phyloP scores from a whole-genome alignment of 1,140 invertebrate genomes.

The Trichonephila clavata region DNA sequence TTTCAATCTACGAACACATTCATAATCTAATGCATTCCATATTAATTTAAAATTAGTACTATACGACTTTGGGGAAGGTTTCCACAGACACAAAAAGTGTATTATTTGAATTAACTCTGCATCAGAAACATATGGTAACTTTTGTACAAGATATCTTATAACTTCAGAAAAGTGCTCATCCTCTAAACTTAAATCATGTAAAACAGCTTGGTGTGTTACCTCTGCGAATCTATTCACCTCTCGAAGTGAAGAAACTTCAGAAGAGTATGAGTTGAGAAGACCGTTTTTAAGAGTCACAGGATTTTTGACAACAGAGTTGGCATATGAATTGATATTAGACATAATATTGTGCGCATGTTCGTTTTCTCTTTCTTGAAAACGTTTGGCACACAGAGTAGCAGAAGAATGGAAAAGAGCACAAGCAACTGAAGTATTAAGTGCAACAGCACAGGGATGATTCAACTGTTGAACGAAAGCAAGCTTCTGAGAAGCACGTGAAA shows the following conservation, averaged over 20 bases:
- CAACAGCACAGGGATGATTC: neutral
- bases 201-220: conserved; percentile 20
- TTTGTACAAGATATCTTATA: neutral
- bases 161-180: neutral
- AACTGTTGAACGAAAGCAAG: neutral
- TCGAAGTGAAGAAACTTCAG: neutral
- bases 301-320: conserved; percentile 12
- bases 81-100: conserved; percentile 67
- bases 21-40: conserved; percentile 66
- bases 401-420: neutral
- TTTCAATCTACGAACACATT: conserved; percentile 40
- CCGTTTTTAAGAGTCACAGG: neutral
- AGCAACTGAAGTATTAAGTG: neutral
- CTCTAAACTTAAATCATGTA: conserved; percentile 49
- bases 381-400: neutral
- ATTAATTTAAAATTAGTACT: conserved; percentile 53
- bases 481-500: neutral
- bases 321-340: conserved; percentile 45
- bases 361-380: conserved; percentile 60
- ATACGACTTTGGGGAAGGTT: conserved; percentile 21
- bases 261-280: neutral
- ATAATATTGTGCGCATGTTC: conserved; percentile 62
- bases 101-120: conserved; percentile 13
- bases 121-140: neutral
- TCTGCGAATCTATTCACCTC: conserved; percentile 1